Percentiles rank a stretch among this genome's conserved stretches.
These are phyloP conservation scores for Propithecus deckenii DNA, from an alignment of 2,797 vertebrate species.

Conservation along the genomic window DNA sequence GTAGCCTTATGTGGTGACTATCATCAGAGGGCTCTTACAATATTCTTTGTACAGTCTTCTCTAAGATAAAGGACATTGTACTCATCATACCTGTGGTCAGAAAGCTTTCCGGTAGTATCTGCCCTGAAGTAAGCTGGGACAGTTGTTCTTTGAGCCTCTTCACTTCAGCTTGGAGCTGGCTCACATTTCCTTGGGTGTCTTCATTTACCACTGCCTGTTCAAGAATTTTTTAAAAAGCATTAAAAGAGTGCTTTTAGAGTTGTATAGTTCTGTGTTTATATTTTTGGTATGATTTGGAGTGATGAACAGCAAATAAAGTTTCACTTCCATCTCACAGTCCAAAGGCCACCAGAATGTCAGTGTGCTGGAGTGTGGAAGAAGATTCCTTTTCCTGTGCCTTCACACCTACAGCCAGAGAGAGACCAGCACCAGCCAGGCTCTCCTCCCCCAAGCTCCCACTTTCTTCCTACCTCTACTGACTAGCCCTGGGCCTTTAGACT, in stretches of 20 bases:
- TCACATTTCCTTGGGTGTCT: constrained; percentile 96
- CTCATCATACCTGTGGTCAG: constrained; percentile 77
- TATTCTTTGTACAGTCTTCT: background rate
- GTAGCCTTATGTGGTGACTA: background rate
- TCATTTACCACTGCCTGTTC: constrained; percentile 95
- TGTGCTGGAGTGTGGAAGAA: background rate
- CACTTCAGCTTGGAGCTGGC: constrained; percentile 94
- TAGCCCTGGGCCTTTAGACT: background rate
- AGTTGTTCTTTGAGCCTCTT: constrained; percentile 96
- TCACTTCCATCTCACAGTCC: background rate
- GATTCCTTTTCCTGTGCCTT: background rate
- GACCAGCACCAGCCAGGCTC: background rate
- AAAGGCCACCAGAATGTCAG: background rate
- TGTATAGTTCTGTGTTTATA: background rate
- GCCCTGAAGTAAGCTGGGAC: constrained; percentile 82
- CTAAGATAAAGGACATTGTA: background rate
- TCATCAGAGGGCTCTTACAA: background rate
- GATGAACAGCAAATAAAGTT: background rate
- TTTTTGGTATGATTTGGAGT: background rate
- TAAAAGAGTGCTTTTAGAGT: background rate
- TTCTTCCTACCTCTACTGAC: background rate
- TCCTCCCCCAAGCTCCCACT: background rate
- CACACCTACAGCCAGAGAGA: background rate
- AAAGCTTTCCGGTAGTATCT: constrained; percentile 34
- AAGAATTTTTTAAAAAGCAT: constrained; percentile 37